Conservation (phyloP, 2,797 vertebrate species). For the Neosilurus mollespiculum region DNA sequence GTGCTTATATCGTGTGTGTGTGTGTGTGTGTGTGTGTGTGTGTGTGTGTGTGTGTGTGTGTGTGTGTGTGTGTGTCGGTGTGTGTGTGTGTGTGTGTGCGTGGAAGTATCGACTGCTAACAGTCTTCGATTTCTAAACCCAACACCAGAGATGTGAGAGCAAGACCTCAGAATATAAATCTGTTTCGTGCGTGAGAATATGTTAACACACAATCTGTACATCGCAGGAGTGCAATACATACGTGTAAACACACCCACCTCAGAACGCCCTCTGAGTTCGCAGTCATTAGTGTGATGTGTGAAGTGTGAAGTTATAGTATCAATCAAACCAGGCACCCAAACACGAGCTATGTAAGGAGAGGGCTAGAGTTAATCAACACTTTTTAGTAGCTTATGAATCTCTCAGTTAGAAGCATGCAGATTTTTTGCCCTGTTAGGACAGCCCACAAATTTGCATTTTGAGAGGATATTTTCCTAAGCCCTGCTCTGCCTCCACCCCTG, state of each 20-base stretch:
- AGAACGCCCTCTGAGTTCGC: too few relatives aligned
- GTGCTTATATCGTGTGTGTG: background rate
- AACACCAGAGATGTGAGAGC: background rate
- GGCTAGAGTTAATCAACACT: background rate
- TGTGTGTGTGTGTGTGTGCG: slow-evolving; percentile 6
- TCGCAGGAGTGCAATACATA: background rate
- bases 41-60: too few relatives aligned
- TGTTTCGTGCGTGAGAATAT: slow-evolving; percentile 5
- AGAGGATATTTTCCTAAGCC: background rate
- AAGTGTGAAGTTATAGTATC: background rate
- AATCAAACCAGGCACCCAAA: background rate
- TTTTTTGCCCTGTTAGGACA: too few relatives aligned
- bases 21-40: background rate
- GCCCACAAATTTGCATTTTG: background rate
- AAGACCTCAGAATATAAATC: slow-evolving; percentile 14
- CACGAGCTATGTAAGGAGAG: background rate
- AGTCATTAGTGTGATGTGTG: background rate
- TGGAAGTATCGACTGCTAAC: background rate
- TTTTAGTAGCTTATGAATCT: background rate
- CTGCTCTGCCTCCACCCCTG: background rate
- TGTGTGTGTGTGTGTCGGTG: background rate
- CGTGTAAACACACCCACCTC: background rate
- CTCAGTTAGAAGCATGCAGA: background rate
- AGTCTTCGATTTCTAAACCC: background rate
- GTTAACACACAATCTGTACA: slow-evolving; percentile 8